Percentiles rank a stretch among this genome's conserved stretches.
Evolutionary conservation across 2,113 vertebrate genomes (phyloP).

Genomic region (Pipra filicauda): DNA sequence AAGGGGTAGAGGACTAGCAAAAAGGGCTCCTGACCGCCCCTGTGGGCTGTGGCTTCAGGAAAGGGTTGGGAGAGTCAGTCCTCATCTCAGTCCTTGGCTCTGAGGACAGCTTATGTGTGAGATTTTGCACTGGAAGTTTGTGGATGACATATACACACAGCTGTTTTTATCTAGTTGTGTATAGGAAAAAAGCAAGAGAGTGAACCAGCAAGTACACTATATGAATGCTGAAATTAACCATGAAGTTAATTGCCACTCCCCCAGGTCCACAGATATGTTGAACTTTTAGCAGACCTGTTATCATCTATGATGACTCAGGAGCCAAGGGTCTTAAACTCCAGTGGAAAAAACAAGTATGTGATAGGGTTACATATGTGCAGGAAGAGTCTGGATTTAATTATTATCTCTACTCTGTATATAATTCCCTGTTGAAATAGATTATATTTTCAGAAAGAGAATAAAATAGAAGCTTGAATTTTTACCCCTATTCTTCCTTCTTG

Average conservation of each 20-base stretch:
- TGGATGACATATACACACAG: background rate
- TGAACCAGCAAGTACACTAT: background rate
- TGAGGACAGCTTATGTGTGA: background rate
- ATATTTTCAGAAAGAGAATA: background rate
- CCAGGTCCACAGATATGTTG: background rate
- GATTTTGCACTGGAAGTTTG: background rate
- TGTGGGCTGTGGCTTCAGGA: background rate
- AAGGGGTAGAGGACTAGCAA: background rate
- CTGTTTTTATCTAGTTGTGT: background rate
- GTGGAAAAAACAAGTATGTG: background rate
- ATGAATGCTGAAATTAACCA: background rate
- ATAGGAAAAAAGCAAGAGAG: background rate
- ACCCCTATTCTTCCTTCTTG: background rate
- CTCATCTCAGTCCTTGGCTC: background rate
- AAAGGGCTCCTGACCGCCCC: background rate
- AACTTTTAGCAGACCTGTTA: background rate
- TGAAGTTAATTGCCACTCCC: background rate
- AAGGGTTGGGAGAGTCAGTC: background rate
- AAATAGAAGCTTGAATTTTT: background rate
- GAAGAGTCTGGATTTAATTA: slow-evolving; percentile 6
- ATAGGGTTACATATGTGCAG: background rate
- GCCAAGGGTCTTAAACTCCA: background rate
- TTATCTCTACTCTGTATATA: background rate
- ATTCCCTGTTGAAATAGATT: background rate
- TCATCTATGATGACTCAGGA: background rate